Evolutionary conservation across 92 coral and sea anemone genomes (phyloP), one percentile per base, ranked within the genome.

Genomic region (Paramuricea clavata): DNA sequence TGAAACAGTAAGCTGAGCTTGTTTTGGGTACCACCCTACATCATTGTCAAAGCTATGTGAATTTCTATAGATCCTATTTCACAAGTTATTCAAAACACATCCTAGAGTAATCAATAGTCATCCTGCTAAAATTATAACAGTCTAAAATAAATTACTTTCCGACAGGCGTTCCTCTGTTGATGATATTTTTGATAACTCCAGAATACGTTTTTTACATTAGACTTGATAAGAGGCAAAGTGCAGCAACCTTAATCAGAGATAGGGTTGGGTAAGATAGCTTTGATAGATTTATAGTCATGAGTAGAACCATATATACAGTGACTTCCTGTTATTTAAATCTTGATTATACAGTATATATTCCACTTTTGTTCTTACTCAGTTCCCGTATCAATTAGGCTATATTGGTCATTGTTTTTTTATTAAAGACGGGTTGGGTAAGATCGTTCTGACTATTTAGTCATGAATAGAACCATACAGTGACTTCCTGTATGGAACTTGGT

Each of bases 71-170:
- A 60, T 60, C 68, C 12, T 22, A 28, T 60, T 60, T 60, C 68
- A 60, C 68, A 28, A 60, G 30, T 60, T 60, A 60, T 60, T 60
- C 31, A 60, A 60, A 60, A 60, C 68, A 60, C 68, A 60, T 60
- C 68, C 31, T 60, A 60, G 23, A n/a, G 68, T 22, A 60, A 60
- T 60, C 68, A 60, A 60, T 26, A 0, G 31, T 22, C 28, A 21
- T 25, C 72, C 35, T 65, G 72, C 17, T 33, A 30, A 65, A 65
- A 6, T 65, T 13, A 65, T 65, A 33, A 16, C 31, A 27, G 41
- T 33, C 70, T 65, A 28, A 26, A 65, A 62, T 2, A 30, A 65
- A 28, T 65, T 28, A 65, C 36, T 33, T 65, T 65, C 39, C 72
- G 41, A 0, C 41, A 33, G 36, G 72, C 39, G 35, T 30, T 65